Evolutionary conservation across 2,888 invertebrate genomes (phyloP).

Genomic region (Ennomos quercinarius): DNA sequence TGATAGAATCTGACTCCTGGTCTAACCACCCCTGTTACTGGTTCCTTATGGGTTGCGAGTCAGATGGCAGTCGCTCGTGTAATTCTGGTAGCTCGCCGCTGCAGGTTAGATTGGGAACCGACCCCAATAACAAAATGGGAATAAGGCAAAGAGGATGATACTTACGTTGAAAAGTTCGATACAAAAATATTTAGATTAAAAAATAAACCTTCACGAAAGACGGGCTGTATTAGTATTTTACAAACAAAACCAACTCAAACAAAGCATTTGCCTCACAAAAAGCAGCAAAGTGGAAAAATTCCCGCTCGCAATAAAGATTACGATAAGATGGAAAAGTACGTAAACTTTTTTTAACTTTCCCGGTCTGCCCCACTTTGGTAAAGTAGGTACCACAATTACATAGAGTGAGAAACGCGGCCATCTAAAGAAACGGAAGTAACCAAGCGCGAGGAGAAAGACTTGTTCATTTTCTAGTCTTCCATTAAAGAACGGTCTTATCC

Average conservation of each 20-base stretch:
- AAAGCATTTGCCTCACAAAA: constrained; percentile 19
- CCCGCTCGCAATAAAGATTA: constrained; percentile 46
- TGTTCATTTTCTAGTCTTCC: constrained; percentile 36
- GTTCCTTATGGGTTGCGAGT: no score
- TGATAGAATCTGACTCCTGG: no score
- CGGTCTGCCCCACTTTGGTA: constrained; percentile 45
- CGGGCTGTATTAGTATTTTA: constrained; percentile 9
- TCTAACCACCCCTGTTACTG: no score
- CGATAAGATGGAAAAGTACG: constrained; percentile 46
- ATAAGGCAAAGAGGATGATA: no score
- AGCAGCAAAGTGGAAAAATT: constrained; percentile 37
- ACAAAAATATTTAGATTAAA: not conserved
- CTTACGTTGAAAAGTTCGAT: no score
- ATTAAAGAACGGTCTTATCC: not conserved
- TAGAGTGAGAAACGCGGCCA: constrained; percentile 48
- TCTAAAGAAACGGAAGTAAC: constrained; percentile 44
- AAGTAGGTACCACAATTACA: constrained; percentile 50
- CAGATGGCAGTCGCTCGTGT: no score
- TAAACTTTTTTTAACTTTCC: constrained; percentile 48
- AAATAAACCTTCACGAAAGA: constrained; percentile 7
- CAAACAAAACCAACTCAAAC: constrained; percentile 21
- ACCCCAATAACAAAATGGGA: no score
- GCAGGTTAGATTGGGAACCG: no score
- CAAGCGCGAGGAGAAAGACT: constrained; percentile 29
- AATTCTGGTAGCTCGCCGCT: no score